Evolutionary conservation across 1,140 invertebrate species (phyloP), one percentile per base, ranked within the genome.

Genomic region (Drosophila gunungcola): DNA sequence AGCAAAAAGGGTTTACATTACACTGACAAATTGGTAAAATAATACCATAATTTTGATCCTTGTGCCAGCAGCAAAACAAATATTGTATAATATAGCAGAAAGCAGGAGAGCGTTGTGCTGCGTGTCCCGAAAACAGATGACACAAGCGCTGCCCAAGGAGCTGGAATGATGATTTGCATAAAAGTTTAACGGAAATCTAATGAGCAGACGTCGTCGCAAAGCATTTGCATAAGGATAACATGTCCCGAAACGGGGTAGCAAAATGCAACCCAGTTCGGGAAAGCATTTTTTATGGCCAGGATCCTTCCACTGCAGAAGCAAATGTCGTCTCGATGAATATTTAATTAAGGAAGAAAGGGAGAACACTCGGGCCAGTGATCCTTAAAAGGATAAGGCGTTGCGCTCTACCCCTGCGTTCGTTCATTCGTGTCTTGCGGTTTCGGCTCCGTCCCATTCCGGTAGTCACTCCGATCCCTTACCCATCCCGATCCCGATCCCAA

Each of bases 171-270:
- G 65, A 88, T 86, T 88, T 86, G 84, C 79, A 88, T 83, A 86
- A 82, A 86, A 79, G 46, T 86, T 82, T 86, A 86, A 88, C 74
- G 82, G 83, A 86, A 88, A 86, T 86, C 83, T 82, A 88, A 82
- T 82, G 79, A 78, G 65, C 70, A 75, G 52, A 65, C 52, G 55
- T 36, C 42, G 56, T 51, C 48, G 45, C 39, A 77, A 60, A 42
- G 70, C 74, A 62, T 77, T 77, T 76, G 65, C 70, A 73, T 48
- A 55, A 49, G 62, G 51, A 70, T 68, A 70, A 57, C 63, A 25
- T 48, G 57, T 74, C 62, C 57, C 55, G 39, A 54, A 74, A 78
- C 61, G 76, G 80, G 73, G 67, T 70, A 70, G 65, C 51, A 69
- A 36, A 58, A 83, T 83, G 69, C 80, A 83, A 62, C 55, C 68